Base-by-base conservation (phyloP, 2,113 vertebrate genomes). In the Peromyscus californicus region DNA sequence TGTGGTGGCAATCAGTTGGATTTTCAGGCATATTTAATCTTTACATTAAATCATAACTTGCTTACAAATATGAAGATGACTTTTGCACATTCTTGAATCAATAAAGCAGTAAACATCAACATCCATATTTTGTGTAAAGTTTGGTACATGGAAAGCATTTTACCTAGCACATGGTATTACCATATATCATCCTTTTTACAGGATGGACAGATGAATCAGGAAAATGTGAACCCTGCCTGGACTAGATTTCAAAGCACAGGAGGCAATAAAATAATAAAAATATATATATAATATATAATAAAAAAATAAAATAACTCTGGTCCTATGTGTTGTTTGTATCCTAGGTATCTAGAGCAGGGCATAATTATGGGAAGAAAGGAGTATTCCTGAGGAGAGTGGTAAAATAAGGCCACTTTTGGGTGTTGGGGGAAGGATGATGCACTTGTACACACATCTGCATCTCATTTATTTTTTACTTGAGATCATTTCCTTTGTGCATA, bases 81-180 rank as follows among this genome's bases (percentile, higher is more conserved):
- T 89, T 72, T 24, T 74, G 36, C 26, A 5, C 39, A 33, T 93
- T 9, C 91, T 79, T 36, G 22, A 93, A 89, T 31, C 69, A 89
- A 70, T 42, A 85, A 89, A 91, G 39, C 67, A 90, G 39, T 48
- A 84, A 89, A 59, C 33, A 54, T 29, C 11, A 36, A 13, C 19
- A 89, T 93, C 94, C 26, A 19, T 89, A 16, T 75, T 96, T 97
- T 69, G 51, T 51, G 24, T n/a, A 78, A 86, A 89, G 17, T 24
- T 36, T 4, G 19, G 6, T 7, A 36, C 2, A 31, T 9, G 45
- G 22, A 48, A 72, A 80, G 17, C 26, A 48, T 94, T 90, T 91
- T 70, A 51, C 12, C 63, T 9, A 39, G 13, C 45, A 63, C 22
- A 11, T 75, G 45, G 7, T 80, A 51, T 89, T 70, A 80, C 15